Evolutionary conservation across 2,113 vertebrate species (phyloP).

Genomic region (Setophaga kirtlandii): DNA sequence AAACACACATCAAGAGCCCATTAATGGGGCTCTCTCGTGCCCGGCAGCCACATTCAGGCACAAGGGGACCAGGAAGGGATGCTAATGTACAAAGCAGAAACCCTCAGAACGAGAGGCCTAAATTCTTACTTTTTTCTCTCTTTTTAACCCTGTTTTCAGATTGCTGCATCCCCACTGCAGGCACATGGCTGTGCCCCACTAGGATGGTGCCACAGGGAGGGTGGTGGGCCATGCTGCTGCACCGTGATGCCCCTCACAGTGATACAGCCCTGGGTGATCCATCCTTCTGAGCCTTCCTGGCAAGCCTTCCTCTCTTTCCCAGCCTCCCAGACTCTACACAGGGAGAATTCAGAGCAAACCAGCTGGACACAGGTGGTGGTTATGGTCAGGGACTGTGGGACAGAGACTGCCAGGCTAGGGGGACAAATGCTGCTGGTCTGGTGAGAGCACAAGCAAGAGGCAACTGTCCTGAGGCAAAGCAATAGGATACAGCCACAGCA

Average conservation of each 20-base stretch:
- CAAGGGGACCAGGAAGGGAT: background rate
- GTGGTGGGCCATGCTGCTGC: background rate
- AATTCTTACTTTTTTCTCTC: background rate
- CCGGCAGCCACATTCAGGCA: background rate
- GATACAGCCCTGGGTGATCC: background rate
- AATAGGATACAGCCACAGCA: background rate
- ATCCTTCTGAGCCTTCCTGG: background rate
- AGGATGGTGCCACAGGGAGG: background rate
- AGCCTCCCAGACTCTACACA: background rate
- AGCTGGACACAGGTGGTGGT: background rate
- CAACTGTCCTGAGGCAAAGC: fast-evolving
- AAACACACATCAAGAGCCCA: conserved; percentile 32
- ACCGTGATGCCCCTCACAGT: background rate
- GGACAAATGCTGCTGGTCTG: background rate
- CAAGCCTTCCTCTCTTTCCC: background rate
- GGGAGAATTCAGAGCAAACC: background rate
- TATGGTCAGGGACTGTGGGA: background rate
- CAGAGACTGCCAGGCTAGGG: fast-evolving
- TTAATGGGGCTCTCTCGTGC: background rate
- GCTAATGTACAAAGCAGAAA: background rate
- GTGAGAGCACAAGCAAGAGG: background rate
- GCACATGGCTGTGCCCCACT: background rate
- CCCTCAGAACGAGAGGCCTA: background rate
- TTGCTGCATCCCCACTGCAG: fast-evolving
- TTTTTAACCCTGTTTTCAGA: background rate